Base-by-base conservation (phyloP, 1,140 invertebrate species). In the Galendromus occidentalis region DNA sequence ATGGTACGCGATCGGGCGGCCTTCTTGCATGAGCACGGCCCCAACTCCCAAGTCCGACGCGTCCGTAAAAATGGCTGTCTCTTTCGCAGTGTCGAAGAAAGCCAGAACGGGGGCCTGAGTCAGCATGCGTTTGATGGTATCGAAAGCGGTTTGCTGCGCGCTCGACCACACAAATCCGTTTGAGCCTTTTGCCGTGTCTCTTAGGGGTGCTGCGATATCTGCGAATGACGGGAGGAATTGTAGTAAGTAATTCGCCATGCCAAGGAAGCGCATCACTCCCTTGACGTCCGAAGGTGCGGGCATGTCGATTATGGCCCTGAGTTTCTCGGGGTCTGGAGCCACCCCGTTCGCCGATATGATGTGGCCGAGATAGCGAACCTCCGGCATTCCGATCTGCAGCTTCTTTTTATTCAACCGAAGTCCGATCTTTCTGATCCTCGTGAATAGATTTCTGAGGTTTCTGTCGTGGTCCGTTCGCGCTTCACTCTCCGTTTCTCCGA, bases 301-400 rank as follows among this genome's bases (percentile, higher is more conserved):
- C 67, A 74, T 74, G 1, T 78, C 69, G n/a, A 71, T 18, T 2
- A 79, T 75, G 6, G 76, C 72, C 39, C 67, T 44, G n/a, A 77
- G 67, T 67, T 79, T 79, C 12, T 73, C 71, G 0, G 75, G 75
- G 68, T 77, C 74, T 0, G 73, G 69, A 42, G 70, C 66, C 2
- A 78, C 20, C 14, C 79, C 78, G 9, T 73, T 47, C 1, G n/a
- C 51, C 44, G 47, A 66, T 7, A 73, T 64, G 25, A 65, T 20
- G 39, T 72, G 67, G 59, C 73, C 72, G 30, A 75, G 65, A 65
- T 68, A 73, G 33, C 66, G 42, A 6, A 67, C 39, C 45, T 20
- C 2, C 45, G 22, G 12, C 14, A 9, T 14, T 5, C 17, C 18
- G 41, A 66, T 18, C 18, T 44, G 55, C 42, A 67, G 18, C 66